Base-by-base conservation (phyloP, 2,888 invertebrate genomes). In the Beris morrisii region DNA sequence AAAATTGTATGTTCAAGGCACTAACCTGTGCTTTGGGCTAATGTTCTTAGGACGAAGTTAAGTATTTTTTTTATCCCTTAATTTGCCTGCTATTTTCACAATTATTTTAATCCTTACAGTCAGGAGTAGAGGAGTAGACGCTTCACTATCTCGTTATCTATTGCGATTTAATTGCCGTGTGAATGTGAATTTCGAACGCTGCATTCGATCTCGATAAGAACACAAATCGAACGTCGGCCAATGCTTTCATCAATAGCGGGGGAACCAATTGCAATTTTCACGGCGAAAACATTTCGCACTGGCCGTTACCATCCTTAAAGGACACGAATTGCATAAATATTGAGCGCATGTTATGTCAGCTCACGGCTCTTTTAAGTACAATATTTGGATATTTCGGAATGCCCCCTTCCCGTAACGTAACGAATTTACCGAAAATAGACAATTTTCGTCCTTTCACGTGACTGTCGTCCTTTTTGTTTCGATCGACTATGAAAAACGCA, bases 221-320 rank as follows among this genome's bases (percentile, higher is more conserved):
- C n/a, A 48, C 48, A 12, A 48, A 15, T 48, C 48, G 13, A 48
- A 15, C n/a, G 38, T 38, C 9, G 38, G 38, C 3, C 38, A 38
- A 38, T 38, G 5, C 38, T 38, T 38, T 38, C 9, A 38, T 5
- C 38, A 38, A 38, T 22, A 22, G 22, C 38, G 38, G 55, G 38
- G 15, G n/a, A n/a, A 38, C 55, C 3, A 56, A 56, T 56, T 56
- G 38, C 55, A 38, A 56, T 56, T 56, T n/a, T 56, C 38, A 32
- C 38, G 43, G n/a, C 31, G 11, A 12, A 32, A 32, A 9, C 6
- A 54, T n/a, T 43, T 43, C 38, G 38, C 55, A 38, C 6, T 22
- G 31, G 6, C 11, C 43, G 4, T 15, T 9, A 38, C 9, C 38
- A 38, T 9, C 38, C 55, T 12, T 30, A 15, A 38, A 38, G 9